Conservation (phyloP, 2,797 vertebrate genomes). For the Sternarchorhynchus goeldii region DNA sequence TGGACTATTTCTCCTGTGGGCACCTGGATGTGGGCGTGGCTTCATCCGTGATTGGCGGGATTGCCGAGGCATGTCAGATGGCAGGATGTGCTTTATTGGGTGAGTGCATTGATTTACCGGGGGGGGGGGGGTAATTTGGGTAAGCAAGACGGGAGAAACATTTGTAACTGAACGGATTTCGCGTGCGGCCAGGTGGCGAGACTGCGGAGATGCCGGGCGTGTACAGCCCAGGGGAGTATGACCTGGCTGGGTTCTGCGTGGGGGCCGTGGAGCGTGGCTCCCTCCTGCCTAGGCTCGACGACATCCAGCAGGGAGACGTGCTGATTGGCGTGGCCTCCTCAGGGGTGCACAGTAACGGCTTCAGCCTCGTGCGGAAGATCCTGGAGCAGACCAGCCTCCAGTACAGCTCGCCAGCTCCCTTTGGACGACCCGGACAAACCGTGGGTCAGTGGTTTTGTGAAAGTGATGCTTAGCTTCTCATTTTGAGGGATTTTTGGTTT, state of each 20-base stretch:
- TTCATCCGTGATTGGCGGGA: constrained; percentile 80
- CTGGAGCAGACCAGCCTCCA: constrained; percentile 76
- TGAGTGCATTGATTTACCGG: constrained; percentile 58
- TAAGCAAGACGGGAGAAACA: background rate
- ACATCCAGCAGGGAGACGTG: constrained; percentile 81
- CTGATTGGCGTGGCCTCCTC: constrained; percentile 90
- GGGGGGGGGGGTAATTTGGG: background rate
- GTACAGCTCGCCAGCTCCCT: constrained; percentile 79
- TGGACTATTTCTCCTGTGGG: constrained; percentile 97
- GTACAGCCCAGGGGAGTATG: constrained; percentile 87
- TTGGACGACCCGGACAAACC: constrained; percentile 72
- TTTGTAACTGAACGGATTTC: background rate
- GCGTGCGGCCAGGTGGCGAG: constrained; percentile 82
- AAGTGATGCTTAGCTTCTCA: too few relatives aligned
- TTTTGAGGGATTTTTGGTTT: background rate
- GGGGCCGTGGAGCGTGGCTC: constrained; percentile 86
- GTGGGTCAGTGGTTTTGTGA: constrained; percentile 73
- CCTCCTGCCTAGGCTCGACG: constrained; percentile 82
- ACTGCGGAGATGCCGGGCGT: constrained; percentile 96
- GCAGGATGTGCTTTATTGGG: constrained; percentile 93
- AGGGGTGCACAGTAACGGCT: constrained; percentile 96
- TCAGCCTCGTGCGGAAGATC: constrained; percentile 91
- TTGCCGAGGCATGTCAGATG: constrained; percentile 83
- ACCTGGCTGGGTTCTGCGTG: constrained; percentile 92
- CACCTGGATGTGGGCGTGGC: constrained; percentile 81